Evolutionary conservation across 2,113 vertebrate species (phyloP).

Genomic region (Macroglossus sobrinus): DNA sequence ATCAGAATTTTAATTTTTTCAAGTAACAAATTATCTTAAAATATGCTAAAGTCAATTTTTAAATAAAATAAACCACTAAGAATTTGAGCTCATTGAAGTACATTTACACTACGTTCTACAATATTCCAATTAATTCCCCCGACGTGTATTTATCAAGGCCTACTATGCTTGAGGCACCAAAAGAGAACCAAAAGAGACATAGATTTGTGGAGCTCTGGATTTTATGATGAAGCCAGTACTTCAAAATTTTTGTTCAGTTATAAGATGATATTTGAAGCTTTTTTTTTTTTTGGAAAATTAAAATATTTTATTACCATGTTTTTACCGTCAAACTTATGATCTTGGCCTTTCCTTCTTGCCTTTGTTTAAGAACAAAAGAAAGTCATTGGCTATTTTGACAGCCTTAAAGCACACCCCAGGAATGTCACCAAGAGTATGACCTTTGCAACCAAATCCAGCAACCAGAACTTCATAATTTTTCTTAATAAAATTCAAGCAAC

Average conservation of each 20-base stretch:
- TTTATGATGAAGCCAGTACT: neutral
- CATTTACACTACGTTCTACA: neutral
- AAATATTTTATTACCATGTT: neutral
- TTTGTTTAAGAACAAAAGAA: neutral
- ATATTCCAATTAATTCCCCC: neutral
- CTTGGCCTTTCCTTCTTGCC: neutral
- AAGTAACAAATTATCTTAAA: constrained; percentile 27
- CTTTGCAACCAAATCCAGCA: neutral
- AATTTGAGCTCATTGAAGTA: neutral
- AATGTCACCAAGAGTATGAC: neutral
- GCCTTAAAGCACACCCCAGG: neutral
- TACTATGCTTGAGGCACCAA: neutral
- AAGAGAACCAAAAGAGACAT: neutral
- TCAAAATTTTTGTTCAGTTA: neutral
- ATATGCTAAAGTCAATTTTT: neutral
- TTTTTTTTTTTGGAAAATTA: neutral
- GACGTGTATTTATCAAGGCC: neutral
- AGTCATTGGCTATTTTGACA: neutral
- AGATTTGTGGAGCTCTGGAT: neutral
- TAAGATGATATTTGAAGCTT: neutral
- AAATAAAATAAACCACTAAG: neutral
- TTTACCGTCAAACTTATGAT: neutral
- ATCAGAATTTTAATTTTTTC: constrained; percentile 9
- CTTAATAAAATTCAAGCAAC: neutral
- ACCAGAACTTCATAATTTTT: neutral